These are phyloP conservation scores for Psophia crepitans DNA, from an alignment of 2,113 vertebrate species.

Conservation along the genomic window DNA sequence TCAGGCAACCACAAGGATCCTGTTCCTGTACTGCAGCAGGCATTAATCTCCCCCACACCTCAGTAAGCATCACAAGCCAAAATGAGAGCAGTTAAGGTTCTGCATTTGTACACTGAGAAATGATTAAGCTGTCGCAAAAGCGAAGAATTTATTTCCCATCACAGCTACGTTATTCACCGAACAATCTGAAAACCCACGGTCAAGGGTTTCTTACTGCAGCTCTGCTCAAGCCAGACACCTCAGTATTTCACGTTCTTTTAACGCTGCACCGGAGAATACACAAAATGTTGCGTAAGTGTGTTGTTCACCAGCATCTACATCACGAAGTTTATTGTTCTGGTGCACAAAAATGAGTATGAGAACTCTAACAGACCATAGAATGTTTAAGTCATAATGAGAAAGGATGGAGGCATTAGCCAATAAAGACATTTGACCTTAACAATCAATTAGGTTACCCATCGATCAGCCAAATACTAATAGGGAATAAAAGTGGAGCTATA, in stretches of 20 bases:
- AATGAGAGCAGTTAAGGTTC: background rate
- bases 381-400: background rate
- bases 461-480: conserved; percentile 60
- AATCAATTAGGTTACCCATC: conserved; percentile 55
- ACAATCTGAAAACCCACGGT: background rate
- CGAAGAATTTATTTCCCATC: background rate
- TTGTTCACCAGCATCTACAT: background rate
- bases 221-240: background rate
- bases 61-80: background rate
- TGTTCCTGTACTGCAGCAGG: background rate
- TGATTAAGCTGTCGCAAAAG: background rate
- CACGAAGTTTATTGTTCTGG: background rate
- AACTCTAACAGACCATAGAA: background rate
- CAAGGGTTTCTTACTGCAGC: background rate
- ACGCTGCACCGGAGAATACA: background rate
- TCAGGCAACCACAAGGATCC: background rate
- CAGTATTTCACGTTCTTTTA: background rate
- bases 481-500: conserved; percentile 47
- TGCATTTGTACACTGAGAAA: background rate
- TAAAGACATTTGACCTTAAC: conserved; percentile 61
- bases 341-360: background rate
- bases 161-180: background rate
- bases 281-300: rapidly evolving
- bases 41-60: background rate
- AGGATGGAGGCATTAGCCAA: conserved; percentile 27